Base-by-base conservation (phyloP, 2,113 vertebrate genomes). In the Aleadryas rufinucha region DNA sequence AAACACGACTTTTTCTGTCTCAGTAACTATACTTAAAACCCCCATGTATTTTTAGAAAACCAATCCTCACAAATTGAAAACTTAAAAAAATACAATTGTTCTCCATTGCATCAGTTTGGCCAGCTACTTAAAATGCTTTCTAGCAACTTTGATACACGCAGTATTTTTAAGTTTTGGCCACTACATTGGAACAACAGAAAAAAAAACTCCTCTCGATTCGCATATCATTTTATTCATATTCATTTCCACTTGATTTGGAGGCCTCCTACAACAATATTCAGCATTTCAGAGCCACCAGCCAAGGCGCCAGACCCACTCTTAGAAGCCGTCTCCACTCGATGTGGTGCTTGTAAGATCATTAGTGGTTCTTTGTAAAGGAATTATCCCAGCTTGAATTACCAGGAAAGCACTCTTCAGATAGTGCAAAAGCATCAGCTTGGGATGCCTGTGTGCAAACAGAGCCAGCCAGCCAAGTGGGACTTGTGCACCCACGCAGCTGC, bases 171-270 rank as follows among this genome's bases (percentile, higher is more conserved):
- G 28, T 80, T 76, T 16, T 39, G 60, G 45, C 45, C 45, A 22
- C 26, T 60, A 9, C 11, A 16, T 3, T 42, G 45, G 20, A 60
- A 70, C 13, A 69, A 16, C 4, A 33, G 35, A 65, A 60, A 28
- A 60, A 28, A 7, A 56, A 91, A 44, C 3, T 7, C 16, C 35
- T 81, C 50, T 33, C 23, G 42, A 35, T 26, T 65, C 6, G 13
- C 0, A 0, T 13, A 33, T n/a, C 1, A 7, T 39, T 64, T 50
- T 52, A n/a, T 44, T 52, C 27, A 30, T 17, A 42, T 35, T 69
- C 2, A 47, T 77, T 74, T 80, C 24, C 59, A 52, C 44, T 90
- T 8, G 30, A n/a, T 72, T 30, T 7, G 8, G 50, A 59, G 49
- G 65, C 31, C 22, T 66, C 72, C 42, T 17, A 27, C 15, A 52